Conservation (phyloP, 1,140 invertebrate species). For the Drosophila kurseongensis region DNA sequence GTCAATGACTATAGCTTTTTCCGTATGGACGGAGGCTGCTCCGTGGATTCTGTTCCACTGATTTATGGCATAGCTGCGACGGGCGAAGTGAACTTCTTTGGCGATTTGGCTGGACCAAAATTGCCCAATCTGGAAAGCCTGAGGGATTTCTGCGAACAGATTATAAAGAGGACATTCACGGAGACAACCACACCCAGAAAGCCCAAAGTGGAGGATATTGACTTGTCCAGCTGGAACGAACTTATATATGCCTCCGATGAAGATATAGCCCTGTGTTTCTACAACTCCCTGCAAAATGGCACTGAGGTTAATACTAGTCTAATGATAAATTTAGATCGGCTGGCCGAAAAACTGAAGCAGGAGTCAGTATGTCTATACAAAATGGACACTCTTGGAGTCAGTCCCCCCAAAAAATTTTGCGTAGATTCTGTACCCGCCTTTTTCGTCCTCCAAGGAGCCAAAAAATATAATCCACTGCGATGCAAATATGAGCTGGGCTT, state of each 20-base stretch:
- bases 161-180: slow-evolving; percentile 4
- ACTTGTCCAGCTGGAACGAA: slow-evolving; percentile 32
- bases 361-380: slow-evolving; percentile 36
- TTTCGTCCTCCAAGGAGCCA: slow-evolving; percentile 13
- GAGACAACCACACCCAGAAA: neutral
- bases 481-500: slow-evolving; percentile 1
- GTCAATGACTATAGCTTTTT: no score
- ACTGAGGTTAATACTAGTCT: neutral
- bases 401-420: slow-evolving; percentile 38
- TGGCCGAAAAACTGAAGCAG: slow-evolving; percentile 23
- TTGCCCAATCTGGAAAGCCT: slow-evolving; percentile 13
- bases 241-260: slow-evolving; percentile 24
- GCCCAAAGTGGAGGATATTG: slow-evolving; percentile 8
- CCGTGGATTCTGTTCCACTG: slow-evolving; percentile 20
- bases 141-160: slow-evolving; percentile 23
- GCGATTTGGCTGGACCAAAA: slow-evolving; percentile 6
- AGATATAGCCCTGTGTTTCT: slow-evolving; percentile 35
- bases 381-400: slow-evolving; percentile 18
- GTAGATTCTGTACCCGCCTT: slow-evolving; percentile 15
- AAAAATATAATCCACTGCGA: slow-evolving; percentile 16
- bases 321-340: slow-evolving; percentile 1
- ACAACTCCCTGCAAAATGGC: slow-evolving; percentile 15
- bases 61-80: no score
- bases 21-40: neutral
- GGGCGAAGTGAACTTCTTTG: slow-evolving; percentile 50